Evolutionary conservation across 2,888 invertebrate species (phyloP), one percentile per base, ranked within the genome.

Genomic region (Drosophila anomalipes): DNA sequence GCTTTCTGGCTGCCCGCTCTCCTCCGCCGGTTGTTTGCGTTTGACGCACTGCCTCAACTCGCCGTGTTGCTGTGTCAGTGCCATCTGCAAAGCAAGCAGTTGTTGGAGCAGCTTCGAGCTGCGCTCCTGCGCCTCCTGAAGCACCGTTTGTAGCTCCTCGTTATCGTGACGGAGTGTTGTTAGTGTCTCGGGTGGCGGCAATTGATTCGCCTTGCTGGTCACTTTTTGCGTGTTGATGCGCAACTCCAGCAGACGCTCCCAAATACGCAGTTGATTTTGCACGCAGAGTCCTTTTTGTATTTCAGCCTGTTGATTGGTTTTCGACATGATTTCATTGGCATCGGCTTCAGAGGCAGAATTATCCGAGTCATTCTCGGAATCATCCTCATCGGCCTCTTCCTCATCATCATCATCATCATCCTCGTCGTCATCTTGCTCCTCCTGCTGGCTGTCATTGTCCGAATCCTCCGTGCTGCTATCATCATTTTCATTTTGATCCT

Each of bases 171-270:
- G 41, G 95, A 89, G 60, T 4, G 69, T 37, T 39, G 93, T 89
- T 83, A 95, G 95, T 9, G 91, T 91, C 10, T 95, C 94, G 82
- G 96, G 95, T 3, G 71, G 30, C 0, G 98, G 98, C 93, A 98
- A 94, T 91, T 96, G 96, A 93, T 98, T 98, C 0, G 96, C 95
- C 19, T 95, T 95, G 52, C 95, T 94, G 61, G 98, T 92, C 86
- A 96, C 95, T 92, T 98, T 97, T 92, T 99, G 98, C 32, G 98
- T 93, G 90, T 97, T 96, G 83, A 99, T 98, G 79, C 99, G 95
- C 91, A 96, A 95, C 93, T 99, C 98, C 32, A 99, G 92, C 6
- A 99, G 92, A 65, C 95, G 95, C 92, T 99, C 98, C 97, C 98
- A 99, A 2, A 98, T 91, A 47, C 95, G 94, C 35, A 97, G 92